Conservation (phyloP, 1,140 invertebrate genomes). For the Calliphora vicina region DNA sequence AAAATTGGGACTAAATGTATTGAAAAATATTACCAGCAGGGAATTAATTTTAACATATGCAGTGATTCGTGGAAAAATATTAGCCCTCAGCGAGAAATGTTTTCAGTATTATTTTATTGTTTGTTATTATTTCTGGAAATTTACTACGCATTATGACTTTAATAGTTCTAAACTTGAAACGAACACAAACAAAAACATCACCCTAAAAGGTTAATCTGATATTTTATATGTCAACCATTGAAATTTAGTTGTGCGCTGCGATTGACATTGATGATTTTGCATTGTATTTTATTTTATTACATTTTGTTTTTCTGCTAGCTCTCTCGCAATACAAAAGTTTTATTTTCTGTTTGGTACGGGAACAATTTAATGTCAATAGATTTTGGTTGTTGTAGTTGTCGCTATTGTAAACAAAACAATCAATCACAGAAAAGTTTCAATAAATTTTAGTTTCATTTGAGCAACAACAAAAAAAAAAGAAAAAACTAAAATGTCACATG, state of each 20-base stretch:
- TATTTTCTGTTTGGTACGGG: not conserved
- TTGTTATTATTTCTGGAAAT: too few species aligned
- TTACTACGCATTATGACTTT: too few species aligned
- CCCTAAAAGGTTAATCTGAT: not conserved
- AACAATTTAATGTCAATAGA: not conserved
- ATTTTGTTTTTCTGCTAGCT: not conserved
- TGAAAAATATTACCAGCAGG: too few species aligned
- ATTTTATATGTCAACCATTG: not conserved
- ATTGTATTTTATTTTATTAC: slow-evolving; percentile 6
- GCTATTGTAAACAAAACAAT: not conserved
- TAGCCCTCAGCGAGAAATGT: too few species aligned
- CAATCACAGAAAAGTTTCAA: slow-evolving; percentile 10
- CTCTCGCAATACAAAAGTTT: not conserved
- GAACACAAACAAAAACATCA: too few species aligned
- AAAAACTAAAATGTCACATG: not conserved
- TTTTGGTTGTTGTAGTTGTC: not conserved
- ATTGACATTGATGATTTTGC: not conserved
- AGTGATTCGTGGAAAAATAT: too few species aligned
- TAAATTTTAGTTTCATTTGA: not conserved
- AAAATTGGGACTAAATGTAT: too few species aligned
- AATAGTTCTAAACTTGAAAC: too few species aligned
- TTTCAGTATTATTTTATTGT: too few species aligned
- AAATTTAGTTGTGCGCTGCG: not conserved
- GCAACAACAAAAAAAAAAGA: not conserved
- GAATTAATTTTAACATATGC: too few species aligned